Conservation (phyloP, 1,140 invertebrate genomes). For the Hyphantria cunea region DNA sequence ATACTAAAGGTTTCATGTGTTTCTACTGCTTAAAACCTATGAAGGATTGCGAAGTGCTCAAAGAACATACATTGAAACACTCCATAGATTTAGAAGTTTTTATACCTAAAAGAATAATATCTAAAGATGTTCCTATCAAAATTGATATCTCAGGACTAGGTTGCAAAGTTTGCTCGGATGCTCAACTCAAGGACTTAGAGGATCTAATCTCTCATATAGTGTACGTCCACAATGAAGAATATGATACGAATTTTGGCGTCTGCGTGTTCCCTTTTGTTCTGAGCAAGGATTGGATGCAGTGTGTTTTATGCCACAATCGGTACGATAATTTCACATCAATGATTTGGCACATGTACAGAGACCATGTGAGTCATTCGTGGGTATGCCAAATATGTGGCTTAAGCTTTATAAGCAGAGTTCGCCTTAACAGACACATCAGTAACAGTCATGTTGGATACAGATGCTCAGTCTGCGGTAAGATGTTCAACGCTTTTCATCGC, state of each 20-base stretch:
- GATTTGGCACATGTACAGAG: conserved; percentile 55
- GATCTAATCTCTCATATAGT: conserved; percentile 48
- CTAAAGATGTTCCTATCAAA: conserved; percentile 60
- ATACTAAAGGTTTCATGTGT: conserved; percentile 51
- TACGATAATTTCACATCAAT: conserved; percentile 53
- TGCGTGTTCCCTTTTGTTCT: conserved; percentile 54
- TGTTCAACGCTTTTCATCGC: conserved; percentile 43
- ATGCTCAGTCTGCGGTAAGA: conserved; percentile 46
- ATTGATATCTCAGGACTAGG: conserved; percentile 44
- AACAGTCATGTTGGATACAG: conserved; percentile 41
- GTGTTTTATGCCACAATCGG: conserved; percentile 39
- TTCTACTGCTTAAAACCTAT: conserved; percentile 57
- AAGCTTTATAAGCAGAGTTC: conserved; percentile 45
- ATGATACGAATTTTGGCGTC: conserved; percentile 35
- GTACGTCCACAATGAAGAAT: conserved; percentile 42
- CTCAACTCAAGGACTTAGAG: conserved; percentile 31
- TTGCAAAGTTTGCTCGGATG: conserved; percentile 44
- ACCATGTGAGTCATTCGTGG: conserved; percentile 43
- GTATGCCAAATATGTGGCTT: conserved; percentile 60
- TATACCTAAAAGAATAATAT: conserved; percentile 47
- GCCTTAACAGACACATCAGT: conserved; percentile 52
- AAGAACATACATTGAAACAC: conserved; percentile 48
- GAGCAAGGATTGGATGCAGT: conserved; percentile 40
- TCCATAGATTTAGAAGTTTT: conserved; percentile 42
- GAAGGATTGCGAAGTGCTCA: conserved; percentile 44